phyloP scores from a whole-genome alignment of 2,888 invertebrate genomes.

The Stenotaenia linearis region DNA sequence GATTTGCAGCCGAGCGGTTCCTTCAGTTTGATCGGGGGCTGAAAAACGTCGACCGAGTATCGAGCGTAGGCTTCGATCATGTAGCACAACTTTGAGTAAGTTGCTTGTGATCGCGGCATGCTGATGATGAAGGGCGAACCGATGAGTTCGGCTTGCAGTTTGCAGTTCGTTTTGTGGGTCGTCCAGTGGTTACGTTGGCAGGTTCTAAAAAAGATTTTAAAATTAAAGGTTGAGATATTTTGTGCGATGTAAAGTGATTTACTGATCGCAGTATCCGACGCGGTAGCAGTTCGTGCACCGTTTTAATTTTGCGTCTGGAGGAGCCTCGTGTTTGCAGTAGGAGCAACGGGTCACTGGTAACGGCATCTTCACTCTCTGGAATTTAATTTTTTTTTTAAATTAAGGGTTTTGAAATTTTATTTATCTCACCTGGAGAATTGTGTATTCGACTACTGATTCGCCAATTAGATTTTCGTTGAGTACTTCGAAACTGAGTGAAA shows the following conservation, averaged over 20 bases:
- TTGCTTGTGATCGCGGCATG: slow-evolving; percentile 48
- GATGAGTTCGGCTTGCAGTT: slow-evolving; percentile 41
- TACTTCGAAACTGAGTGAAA: slow-evolving; percentile 44
- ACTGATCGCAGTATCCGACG: slow-evolving; percentile 52
- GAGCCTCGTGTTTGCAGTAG: slow-evolving; percentile 46
- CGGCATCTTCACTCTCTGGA: slow-evolving; percentile 38
- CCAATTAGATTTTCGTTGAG: slow-evolving; percentile 44
- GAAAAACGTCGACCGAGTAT: slow-evolving; percentile 48
- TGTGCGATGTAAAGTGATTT: too few relatives aligned
- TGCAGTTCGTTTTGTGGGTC: slow-evolving; percentile 37
- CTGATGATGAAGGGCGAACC: slow-evolving; percentile 51
- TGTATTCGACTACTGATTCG: slow-evolving; percentile 46
- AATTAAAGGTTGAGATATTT: neutral
- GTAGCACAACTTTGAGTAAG: slow-evolving; percentile 47
- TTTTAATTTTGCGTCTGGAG: slow-evolving; percentile 44
- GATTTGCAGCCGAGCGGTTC: neutral
- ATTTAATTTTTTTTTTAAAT: too few relatives aligned
- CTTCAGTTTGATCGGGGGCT: slow-evolving; percentile 43
- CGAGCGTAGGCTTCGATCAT: slow-evolving; percentile 46
- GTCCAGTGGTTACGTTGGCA: slow-evolving; percentile 51
- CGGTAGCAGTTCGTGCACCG: slow-evolving; percentile 50
- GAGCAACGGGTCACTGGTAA: slow-evolving; percentile 42
- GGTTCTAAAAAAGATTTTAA: slow-evolving; percentile 40
- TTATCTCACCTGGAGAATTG: slow-evolving; percentile 45
- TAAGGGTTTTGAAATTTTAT: neutral